Evolutionary conservation across 2,113 vertebrate genomes (phyloP).

Genomic region (Lichenostomus cassidix): DNA sequence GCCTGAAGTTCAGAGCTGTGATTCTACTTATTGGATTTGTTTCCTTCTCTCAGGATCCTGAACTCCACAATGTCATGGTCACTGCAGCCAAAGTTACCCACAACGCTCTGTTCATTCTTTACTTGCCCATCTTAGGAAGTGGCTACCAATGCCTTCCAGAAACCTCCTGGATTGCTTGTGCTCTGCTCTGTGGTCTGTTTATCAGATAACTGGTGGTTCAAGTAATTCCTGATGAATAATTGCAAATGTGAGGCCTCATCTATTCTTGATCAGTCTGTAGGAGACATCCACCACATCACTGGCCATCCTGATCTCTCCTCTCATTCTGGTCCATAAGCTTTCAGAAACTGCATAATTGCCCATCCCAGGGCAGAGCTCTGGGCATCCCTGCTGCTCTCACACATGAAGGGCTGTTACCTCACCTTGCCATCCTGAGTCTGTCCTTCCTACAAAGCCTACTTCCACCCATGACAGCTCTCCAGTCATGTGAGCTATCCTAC

Average conservation of each 20-base stretch:
- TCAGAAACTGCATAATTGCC: fast-evolving
- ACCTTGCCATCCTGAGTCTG: neutral
- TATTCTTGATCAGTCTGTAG: neutral
- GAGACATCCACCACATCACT: neutral
- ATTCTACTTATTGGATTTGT: neutral
- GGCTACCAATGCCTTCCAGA: neutral
- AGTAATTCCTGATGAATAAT: neutral
- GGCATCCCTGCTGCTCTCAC: neutral
- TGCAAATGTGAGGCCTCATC: neutral
- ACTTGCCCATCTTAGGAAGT: neutral
- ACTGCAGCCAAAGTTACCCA: neutral
- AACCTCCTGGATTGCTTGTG: neutral
- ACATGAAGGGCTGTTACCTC: neutral
- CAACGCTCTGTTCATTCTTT: neutral
- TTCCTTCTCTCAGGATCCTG: neutral
- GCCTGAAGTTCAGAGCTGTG: neutral
- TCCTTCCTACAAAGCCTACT: neutral
- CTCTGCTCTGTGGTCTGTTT: neutral
- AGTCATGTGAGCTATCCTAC: neutral
- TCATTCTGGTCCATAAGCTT: neutral
- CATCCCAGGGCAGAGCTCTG: neutral
- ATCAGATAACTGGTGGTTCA: neutral
- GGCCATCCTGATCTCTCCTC: neutral
- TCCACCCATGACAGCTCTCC: neutral
- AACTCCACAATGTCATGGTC: neutral